These are phyloP conservation scores for Sturmia bella DNA, from an alignment of 2,888 invertebrate genomes.

Conservation along the genomic window DNA sequence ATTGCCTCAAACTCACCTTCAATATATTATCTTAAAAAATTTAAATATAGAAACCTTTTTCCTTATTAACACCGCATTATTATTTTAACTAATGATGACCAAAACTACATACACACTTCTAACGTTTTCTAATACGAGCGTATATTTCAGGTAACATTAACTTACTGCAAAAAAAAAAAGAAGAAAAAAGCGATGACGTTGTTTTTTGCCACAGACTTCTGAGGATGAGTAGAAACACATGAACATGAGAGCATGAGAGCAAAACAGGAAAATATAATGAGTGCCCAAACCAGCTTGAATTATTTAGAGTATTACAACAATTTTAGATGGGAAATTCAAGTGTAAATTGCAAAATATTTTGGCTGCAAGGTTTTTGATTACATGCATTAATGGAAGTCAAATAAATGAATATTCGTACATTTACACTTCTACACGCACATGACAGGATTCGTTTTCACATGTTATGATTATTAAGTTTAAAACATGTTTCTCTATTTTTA, in stretches of 20 bases:
- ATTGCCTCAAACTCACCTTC: too few species aligned
- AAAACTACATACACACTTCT: constrained; percentile 25
- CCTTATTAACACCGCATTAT: constrained; percentile 18
- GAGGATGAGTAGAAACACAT: not conserved
- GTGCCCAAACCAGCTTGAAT: not conserved
- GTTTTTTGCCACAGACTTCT: not conserved
- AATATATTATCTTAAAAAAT: too few species aligned
- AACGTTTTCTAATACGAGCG: constrained; percentile 46
- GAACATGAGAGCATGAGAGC: not conserved
- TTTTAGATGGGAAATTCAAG: not conserved
- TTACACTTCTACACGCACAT: too few species aligned
- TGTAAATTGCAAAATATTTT: not conserved
- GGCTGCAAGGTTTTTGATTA: not conserved
- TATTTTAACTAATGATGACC: not conserved
- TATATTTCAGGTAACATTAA: constrained; percentile 47
- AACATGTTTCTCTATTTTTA: too few species aligned
- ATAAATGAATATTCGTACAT: not conserved
- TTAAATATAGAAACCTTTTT: not conserved
- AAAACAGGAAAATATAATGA: not conserved
- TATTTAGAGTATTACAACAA: constrained; percentile 1
- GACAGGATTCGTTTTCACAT: too few species aligned
- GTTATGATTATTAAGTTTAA: too few species aligned
- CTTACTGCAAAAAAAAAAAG: constrained; percentile 19
- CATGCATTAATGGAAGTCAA: not conserved
- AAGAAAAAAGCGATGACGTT: constrained; percentile 15